A percentile compares a stretch with the other conserved stretches of the same genome.
Conservation (phyloP, 2,888 invertebrate species). For the Malacosoma neustria region DNA sequence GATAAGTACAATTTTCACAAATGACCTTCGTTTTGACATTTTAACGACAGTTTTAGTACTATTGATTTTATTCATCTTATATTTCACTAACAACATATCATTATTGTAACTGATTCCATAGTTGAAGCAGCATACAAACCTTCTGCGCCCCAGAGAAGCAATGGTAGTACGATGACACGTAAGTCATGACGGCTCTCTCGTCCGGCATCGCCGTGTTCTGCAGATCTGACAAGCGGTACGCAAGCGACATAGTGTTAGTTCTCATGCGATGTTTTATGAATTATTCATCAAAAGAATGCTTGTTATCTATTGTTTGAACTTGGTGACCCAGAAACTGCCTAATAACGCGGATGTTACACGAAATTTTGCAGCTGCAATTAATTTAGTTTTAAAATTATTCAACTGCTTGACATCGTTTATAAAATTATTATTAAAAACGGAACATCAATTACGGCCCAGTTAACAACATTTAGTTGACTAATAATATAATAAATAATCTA, state of each 20-base stretch:
- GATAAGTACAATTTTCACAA: too few species aligned
- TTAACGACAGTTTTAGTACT: too few species aligned
- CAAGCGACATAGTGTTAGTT: slow-evolving; percentile 66
- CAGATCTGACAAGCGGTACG: slow-evolving; percentile 85
- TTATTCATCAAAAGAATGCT: slow-evolving; percentile 32
- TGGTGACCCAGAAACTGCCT: slow-evolving; percentile 3
- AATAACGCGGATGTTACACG: not conserved
- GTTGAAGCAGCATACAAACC: slow-evolving; percentile 86
- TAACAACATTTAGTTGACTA: slow-evolving; percentile 15
- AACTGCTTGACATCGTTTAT: too few species aligned
- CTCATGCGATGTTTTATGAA: slow-evolving; percentile 45
- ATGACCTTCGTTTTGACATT: too few species aligned
- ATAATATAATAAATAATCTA: slow-evolving; percentile 3
- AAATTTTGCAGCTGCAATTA: not conserved
- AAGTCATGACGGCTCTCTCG: slow-evolving; percentile 99
- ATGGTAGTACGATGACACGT: slow-evolving; percentile 99
- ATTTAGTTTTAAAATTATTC: not conserved
- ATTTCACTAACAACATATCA: too few species aligned
- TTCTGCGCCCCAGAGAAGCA: slow-evolving; percentile 99
- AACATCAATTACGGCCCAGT: slow-evolving; percentile 8
- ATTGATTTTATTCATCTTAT: too few species aligned
- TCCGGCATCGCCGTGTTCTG: slow-evolving; percentile 99
- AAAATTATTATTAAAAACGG: too few species aligned
- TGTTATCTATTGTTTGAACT: slow-evolving; percentile 14
- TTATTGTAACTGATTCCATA: too few species aligned